These are phyloP conservation scores for Eulemur rufifrons DNA, from an alignment of 2,113 vertebrate species.

Conservation along the genomic window DNA sequence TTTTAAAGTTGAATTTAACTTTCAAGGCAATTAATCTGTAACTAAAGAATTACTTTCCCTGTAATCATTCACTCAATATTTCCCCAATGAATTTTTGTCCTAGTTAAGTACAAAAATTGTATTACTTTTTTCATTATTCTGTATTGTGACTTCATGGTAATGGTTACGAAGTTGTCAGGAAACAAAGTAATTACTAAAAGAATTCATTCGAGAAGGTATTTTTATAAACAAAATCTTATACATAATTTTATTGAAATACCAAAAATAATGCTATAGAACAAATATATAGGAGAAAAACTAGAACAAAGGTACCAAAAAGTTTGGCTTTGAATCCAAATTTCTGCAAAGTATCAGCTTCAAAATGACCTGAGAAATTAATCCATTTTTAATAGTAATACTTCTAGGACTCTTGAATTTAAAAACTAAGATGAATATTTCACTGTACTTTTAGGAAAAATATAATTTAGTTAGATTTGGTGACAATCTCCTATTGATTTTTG, in stretches of 20 bases:
- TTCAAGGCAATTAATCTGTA: slow-evolving; percentile 81
- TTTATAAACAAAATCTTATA: slow-evolving; percentile 32
- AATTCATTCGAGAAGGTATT: slow-evolving; percentile 66
- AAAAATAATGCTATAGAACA: slow-evolving; percentile 58
- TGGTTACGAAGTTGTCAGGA: slow-evolving; percentile 74
- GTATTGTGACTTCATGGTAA: slow-evolving; percentile 74
- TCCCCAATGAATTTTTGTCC: slow-evolving; percentile 79
- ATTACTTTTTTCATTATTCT: slow-evolving; percentile 82
- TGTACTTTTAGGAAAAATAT: slow-evolving; percentile 23
- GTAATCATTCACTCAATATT: slow-evolving; percentile 82
- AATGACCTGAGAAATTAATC: slow-evolving; percentile 8
- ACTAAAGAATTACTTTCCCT: slow-evolving; percentile 82
- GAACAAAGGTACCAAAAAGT: neutral
- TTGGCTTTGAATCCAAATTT: neutral
- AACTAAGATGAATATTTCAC: neutral
- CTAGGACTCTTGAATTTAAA: neutral
- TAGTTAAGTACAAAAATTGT: slow-evolving; percentile 81
- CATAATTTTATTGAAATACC: slow-evolving; percentile 53
- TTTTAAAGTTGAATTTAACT: slow-evolving; percentile 75
- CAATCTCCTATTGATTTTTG: neutral
- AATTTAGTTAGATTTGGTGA: slow-evolving; percentile 33
- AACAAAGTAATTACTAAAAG: slow-evolving; percentile 76
- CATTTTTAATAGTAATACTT: neutral
- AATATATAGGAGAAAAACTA: slow-evolving; percentile 41
- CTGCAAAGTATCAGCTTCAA: neutral